Evolutionary conservation across 2,113 vertebrate species (phyloP), one percentile per base, ranked within the genome.

Genomic region (Stomatorhinus ivindoensis): DNA sequence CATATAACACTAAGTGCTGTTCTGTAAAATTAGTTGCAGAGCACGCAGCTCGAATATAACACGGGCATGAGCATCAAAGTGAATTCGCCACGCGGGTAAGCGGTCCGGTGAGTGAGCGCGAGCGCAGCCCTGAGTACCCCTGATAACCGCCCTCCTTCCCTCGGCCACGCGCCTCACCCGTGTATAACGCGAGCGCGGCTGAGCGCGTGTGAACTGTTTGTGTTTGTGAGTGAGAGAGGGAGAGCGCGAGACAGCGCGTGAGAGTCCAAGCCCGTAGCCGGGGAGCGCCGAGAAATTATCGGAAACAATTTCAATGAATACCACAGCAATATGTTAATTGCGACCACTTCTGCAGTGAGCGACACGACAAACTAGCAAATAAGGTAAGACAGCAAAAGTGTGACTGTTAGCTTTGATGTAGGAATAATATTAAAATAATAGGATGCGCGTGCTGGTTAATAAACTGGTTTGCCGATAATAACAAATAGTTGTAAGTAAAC

Each of bases 291-390:
- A 76, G 3, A 48, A 47, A 89, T 80, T 82, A 35, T 44, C 58
- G 80, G 87, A 48, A 86, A 44, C 88, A 53, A 47, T 90, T 82
- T 48, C 24, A n/a, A 82, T 89, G 90, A 89, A 55, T 80, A 13
- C 39, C 35, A 61, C n/a, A 89, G 44, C 90, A 90, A 89, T 61
- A 89, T 90, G 85, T 48, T 47, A 88, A 58, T 82, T 61, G 73
- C 69, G 61, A 84, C 42, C 35, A 90, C 82, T 87, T 86, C 83
- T 89, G 48, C 48, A 58, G 27, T 87, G 50, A 90, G 27, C 48
- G 31, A 88, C 44, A 50, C 87, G 86, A 88, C 73, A 53, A 90
- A 91, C 89, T 87, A 90, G 58, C 88, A 90, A 89, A 88, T 82
- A 87, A 89, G 86, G 87, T 90, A 88, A 89, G 88, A 27, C 35